Evolutionary conservation across 2,888 invertebrate genomes (phyloP).

Genomic region (Pristionchus exspectatus): DNA sequence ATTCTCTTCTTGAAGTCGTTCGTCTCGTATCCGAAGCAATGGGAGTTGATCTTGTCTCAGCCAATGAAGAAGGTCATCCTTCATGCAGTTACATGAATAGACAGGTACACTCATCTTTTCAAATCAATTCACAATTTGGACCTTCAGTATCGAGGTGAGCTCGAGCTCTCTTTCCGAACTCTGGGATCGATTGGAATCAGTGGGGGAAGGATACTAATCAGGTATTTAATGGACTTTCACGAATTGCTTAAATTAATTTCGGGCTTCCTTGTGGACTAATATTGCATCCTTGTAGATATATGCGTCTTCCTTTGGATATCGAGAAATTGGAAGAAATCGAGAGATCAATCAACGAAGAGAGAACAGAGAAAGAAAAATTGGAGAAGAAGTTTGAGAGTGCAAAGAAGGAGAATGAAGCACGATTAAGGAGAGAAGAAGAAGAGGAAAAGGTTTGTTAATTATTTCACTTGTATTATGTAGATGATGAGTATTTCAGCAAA

Average conservation of each 20-base stretch:
- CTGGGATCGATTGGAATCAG: conserved; percentile 50
- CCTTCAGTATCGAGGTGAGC: conserved; percentile 51
- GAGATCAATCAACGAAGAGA: conserved; percentile 4
- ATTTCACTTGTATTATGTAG: not conserved
- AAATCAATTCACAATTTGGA: not conserved
- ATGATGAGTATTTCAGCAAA: not conserved
- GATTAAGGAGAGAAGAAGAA: conserved; percentile 16
- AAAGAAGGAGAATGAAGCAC: conserved; percentile 41
- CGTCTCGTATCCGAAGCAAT: not conserved
- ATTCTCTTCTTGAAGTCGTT: conserved; percentile 47
- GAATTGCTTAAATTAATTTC: not conserved
- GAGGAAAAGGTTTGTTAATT: conserved; percentile 20
- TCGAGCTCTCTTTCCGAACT: conserved; percentile 18
- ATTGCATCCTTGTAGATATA: not conserved
- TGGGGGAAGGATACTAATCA: conserved; percentile 50
- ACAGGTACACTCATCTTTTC: conserved; percentile 9
- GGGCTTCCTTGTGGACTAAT: too few species aligned
- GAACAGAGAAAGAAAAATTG: conserved; percentile 7
- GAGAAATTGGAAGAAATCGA: conserved; percentile 24
- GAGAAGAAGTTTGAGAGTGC: conserved; percentile 36
- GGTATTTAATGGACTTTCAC: not conserved
- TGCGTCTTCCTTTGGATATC: not conserved
- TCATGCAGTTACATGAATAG: conserved; percentile 44
- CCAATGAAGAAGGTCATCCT: conserved; percentile 37
- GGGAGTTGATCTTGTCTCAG: conserved; percentile 27